Evolutionary conservation across 1,140 invertebrate species (phyloP).

Genomic region (Lerema accius): DNA sequence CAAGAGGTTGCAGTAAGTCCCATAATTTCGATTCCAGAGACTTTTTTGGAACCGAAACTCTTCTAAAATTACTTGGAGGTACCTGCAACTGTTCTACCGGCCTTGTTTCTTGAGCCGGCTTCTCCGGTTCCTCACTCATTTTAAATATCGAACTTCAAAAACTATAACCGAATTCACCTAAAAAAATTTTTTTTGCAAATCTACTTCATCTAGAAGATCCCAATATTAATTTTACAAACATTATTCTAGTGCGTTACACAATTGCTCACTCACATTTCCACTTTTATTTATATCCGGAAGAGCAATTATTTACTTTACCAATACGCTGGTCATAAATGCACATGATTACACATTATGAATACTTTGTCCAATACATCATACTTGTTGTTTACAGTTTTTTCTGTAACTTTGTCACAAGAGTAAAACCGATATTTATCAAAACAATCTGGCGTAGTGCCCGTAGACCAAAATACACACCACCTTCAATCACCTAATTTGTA

Average conservation of each 20-base stretch:
- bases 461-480: conserved; percentile 36
- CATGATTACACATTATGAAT: background rate
- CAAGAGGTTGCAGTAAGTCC: conserved; percentile 70
- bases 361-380: conserved; percentile 1
- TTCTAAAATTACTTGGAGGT: conserved; percentile 36
- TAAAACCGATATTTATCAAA: conserved; percentile 36
- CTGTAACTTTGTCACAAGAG: conserved; percentile 11
- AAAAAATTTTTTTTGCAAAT: background rate
- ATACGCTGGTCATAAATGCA: background rate
- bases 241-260: too few relatives aligned
- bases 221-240: too few relatives aligned
- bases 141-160: conserved; percentile 10
- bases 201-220: too few relatives aligned
- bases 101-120: conserved; percentile 32
- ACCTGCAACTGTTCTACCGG: conserved; percentile 39
- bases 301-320: background rate
- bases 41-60: conserved; percentile 52
- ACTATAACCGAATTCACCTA: background rate
- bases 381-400: conserved; percentile 23
- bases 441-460: conserved; percentile 38
- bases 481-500: conserved; percentile 30
- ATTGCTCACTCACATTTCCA: conserved; percentile 16
- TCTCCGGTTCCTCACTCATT: conserved; percentile 46
- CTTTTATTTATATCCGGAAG: conserved; percentile 22
- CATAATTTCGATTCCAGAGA: conserved; percentile 62